These are phyloP conservation scores for Porites evermanni DNA, from an alignment of 92 coral and sea anemone species.

Conservation along the genomic window DNA sequence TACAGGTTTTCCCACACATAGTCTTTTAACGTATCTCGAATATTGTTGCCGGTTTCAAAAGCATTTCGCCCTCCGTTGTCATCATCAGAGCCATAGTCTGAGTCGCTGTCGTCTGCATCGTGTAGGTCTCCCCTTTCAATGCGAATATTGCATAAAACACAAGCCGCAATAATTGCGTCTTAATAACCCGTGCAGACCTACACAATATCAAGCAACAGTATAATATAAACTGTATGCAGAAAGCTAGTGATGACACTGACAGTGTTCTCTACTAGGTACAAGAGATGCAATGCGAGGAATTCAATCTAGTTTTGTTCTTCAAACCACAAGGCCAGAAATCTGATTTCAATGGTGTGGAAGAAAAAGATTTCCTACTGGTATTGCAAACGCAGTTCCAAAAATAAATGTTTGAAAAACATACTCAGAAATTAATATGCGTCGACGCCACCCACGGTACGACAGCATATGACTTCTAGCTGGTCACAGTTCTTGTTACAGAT, in stretches of 20 bases:
- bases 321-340: no score
- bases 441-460: neutral
- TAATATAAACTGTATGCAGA: no score
- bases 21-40: slow-evolving; percentile 32
- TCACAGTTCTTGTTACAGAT: slow-evolving; percentile 14
- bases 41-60: slow-evolving; percentile 19
- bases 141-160: slow-evolving; percentile 37
- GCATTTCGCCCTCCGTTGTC: slow-evolving; percentile 24
- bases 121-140: slow-evolving; percentile 10
- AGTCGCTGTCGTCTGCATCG: slow-evolving; percentile 24
- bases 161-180: neutral
- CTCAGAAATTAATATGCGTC: slow-evolving; percentile 11
- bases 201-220: no score
- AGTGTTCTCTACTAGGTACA: no score
- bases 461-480: slow-evolving; percentile 16
- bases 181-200: no score
- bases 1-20: slow-evolving; percentile 1
- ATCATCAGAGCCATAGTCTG: slow-evolving; percentile 30
- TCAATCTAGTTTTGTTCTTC: no score
- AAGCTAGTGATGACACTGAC: no score
- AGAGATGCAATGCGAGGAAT: no score
- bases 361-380: no score
- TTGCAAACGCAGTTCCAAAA: neutral
- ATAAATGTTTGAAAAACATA: slow-evolving; percentile 17
- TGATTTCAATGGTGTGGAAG: no score